Base-by-base conservation (phyloP, 1,140 invertebrate species). In the Sycophila sp. region DNA sequence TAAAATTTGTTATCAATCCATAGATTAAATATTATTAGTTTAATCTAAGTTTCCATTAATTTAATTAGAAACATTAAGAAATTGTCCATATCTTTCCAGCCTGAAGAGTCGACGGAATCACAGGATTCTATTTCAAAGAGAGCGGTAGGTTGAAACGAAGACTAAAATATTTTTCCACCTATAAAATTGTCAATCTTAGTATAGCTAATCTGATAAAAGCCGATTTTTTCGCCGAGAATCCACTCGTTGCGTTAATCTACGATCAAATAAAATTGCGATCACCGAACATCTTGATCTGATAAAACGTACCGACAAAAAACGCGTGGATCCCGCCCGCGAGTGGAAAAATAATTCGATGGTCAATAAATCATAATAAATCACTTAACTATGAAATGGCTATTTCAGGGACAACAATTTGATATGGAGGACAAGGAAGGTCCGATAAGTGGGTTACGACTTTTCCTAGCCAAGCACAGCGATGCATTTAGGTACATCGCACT, bases 131-230 rank as follows among this genome's bases (percentile, higher is more conserved):
- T 32, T 32, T 32, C 55, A 4, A 62, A 51, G 24, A 47, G 42
- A 53, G 15, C 34, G 34, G 67, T 69, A 55, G 40, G 56, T 59
- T 28, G 6, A n/a, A n/a, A n/a, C n/a, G n/a, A n/a, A n/a, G n/a
- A n/a, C n/a, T n/a, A n/a, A n/a, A n/a, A n/a, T n/a, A n/a, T n/a
- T n/a, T n/a, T n/a, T n/a, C n/a, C n/a, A n/a, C n/a, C n/a, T n/a
- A n/a, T n/a, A n/a, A n/a, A n/a, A n/a, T n/a, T n/a, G n/a, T n/a
- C 11, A 28, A 30, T 28, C 26, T 28, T 30, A 0, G 22, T 36
- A 45, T 10, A 36, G 17, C 30, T 17, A 15, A 17, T 34, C n/a
- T 26, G 36, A 58, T 36, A 40, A 24, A 1, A 24, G 22, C 34
- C n/a, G 0, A 58, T 58, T 58, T 38, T 36, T 24, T 13, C 17